Evolutionary conservation across 1,140 invertebrate species (phyloP), one percentile per base, ranked within the genome.

Genomic region (Hestina assimilis): DNA sequence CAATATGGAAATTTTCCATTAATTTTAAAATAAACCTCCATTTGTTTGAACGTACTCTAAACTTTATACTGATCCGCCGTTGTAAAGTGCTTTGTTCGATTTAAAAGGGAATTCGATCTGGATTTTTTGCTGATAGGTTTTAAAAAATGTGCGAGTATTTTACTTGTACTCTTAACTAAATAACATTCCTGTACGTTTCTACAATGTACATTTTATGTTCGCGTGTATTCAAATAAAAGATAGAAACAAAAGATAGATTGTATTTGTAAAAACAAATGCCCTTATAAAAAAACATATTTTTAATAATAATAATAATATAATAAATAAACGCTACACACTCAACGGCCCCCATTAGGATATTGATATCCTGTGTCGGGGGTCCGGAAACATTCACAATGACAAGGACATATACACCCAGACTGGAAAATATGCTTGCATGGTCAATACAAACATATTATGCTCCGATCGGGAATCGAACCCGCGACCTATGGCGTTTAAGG

Each of bases 41-140:
- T 38, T 20, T 17, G n/a, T 8, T 38, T 38, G 17, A 38, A 38
- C 19, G 7, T 38, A 38, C 19, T 14, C 7, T 38, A 38, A 38
- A 38, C 33, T 38, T 38, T 38, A 9, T 38, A 38, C 33, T 38
- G 33, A 38, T 38, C 33, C 33, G 33, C 14, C 33, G 17, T 19
- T 38, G 33, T 38, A 38, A 38, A 38, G 33, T 9, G 33, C 33
- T 38, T 38, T 38, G 33, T 38, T 38, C 33, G 14, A 38, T 38
- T 38, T 38, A 19, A 38, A 38, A 38, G 7, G 15, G 33, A 38
- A 38, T 38, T 38, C 33, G 15, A 38, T 38, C 33, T 19, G 7
- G 15, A 5, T 38, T 38, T 38, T 38, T 38, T 19, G 33, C 12
- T 9, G 33, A 38, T 38, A 9, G 33, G 33, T 38, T 38, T 38